These are phyloP conservation scores for Sus cebifrons DNA, from an alignment of 2,797 vertebrate genomes.

Conservation along the genomic window DNA sequence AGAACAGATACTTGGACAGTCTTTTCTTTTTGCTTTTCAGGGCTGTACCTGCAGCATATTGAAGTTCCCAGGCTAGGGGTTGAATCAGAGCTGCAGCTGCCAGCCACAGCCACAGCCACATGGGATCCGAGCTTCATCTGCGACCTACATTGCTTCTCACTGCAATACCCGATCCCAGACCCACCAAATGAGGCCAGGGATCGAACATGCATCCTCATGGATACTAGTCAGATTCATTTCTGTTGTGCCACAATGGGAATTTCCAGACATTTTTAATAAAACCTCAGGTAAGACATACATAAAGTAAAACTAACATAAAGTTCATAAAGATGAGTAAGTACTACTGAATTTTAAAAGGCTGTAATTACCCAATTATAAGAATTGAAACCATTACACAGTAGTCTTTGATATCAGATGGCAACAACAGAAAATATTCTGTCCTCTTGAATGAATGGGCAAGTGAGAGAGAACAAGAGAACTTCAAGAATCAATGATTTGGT, in stretches of 20 bases:
- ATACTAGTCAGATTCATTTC: too few relatives aligned
- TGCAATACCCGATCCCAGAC: too few relatives aligned
- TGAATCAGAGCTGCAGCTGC: too few relatives aligned
- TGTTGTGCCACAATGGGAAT: too few relatives aligned
- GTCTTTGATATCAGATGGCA: neutral
- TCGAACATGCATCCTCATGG: too few relatives aligned
- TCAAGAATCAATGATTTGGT: neutral
- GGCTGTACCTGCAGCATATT: too few relatives aligned
- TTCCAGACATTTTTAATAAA: conserved; percentile 5
- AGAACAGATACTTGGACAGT: neutral
- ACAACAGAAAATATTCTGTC: neutral
- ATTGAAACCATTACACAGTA: conserved; percentile 37
- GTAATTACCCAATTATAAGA: neutral
- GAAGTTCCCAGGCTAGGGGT: too few relatives aligned
- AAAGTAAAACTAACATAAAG: conserved; percentile 54
- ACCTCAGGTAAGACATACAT: conserved; percentile 25
- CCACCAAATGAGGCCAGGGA: too few relatives aligned
- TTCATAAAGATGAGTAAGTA: neutral
- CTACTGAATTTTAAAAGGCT: conserved; percentile 27
- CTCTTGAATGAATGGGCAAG: conserved; percentile 2
- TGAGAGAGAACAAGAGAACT: neutral
- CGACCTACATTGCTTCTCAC: too few relatives aligned
- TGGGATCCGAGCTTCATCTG: too few relatives aligned
- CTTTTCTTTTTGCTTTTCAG: neutral
- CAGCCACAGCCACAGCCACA: too few relatives aligned